Evolutionary conservation across 2,113 vertebrate genomes (phyloP).

Genomic region (Perca schrenkii): DNA sequence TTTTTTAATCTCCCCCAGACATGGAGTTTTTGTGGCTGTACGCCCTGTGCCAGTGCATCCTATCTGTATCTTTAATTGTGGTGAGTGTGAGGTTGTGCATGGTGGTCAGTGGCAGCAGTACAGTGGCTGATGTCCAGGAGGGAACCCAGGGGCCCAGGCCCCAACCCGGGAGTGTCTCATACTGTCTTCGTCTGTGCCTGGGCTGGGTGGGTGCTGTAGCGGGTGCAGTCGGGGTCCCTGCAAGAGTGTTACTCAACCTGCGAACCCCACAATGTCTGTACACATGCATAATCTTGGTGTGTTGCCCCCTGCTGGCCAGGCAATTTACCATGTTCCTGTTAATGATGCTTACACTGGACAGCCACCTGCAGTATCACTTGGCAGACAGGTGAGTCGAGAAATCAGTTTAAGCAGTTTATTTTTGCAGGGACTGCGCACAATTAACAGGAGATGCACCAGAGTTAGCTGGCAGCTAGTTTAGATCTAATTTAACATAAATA

Average conservation of each 20-base stretch:
- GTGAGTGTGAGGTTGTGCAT: slow-evolving; percentile 79
- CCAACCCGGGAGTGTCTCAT: slow-evolving; percentile 65
- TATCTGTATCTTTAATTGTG: slow-evolving; percentile 69
- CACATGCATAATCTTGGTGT: slow-evolving; percentile 84
- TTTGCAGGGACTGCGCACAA: no score
- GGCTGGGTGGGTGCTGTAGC: slow-evolving; percentile 82
- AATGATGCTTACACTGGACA: slow-evolving; percentile 83
- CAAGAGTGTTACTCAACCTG: slow-evolving; percentile 82
- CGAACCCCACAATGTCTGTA: slow-evolving; percentile 82
- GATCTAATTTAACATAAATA: not conserved
- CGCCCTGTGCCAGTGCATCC: slow-evolving; percentile 72
- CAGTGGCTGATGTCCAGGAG: not conserved
- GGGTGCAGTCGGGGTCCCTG: slow-evolving; percentile 77
- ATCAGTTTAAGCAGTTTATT: not conserved
- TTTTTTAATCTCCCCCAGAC: slow-evolving; percentile 47
- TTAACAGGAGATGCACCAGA: no score
- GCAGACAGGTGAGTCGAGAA: slow-evolving; percentile 76
- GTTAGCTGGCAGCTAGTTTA: no score
- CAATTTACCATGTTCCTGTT: slow-evolving; percentile 87
- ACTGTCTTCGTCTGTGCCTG: slow-evolving; percentile 81
- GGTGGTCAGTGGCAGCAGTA: slow-evolving; percentile 18
- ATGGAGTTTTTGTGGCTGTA: slow-evolving; percentile 80
- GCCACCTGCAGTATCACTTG: slow-evolving; percentile 76
- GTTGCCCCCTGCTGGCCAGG: slow-evolving; percentile 83
- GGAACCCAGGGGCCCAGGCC: slow-evolving; percentile 2